phyloP scores from a whole-genome alignment of 2,797 vertebrate species.

The Pteropus rufus region DNA sequence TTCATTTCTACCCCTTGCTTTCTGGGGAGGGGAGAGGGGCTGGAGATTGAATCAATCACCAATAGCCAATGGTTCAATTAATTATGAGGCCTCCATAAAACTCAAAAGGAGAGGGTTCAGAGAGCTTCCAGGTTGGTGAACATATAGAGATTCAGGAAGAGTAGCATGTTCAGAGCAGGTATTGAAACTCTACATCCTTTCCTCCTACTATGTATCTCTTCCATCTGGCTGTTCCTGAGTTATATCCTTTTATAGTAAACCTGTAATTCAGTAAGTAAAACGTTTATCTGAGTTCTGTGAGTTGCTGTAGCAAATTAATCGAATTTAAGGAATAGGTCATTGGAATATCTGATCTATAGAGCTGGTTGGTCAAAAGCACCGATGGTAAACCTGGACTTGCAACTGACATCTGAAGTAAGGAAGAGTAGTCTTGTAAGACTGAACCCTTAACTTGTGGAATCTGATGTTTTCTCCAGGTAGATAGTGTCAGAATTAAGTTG shows the following conservation, averaged over 20 bases:
- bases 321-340: background rate
- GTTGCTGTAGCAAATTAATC: background rate
- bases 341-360: background rate
- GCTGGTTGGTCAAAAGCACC: background rate
- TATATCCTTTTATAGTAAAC: background rate
- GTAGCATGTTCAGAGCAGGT: background rate
- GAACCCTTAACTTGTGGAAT: background rate
- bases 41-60: background rate
- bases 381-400: background rate
- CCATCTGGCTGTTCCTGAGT: background rate
- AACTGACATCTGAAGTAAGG: background rate
- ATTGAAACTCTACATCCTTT: background rate
- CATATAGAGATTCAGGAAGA: background rate
- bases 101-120: background rate
- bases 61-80: background rate
- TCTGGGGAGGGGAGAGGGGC: background rate
- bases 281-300: background rate
- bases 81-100: background rate
- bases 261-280: background rate
- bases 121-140: background rate
- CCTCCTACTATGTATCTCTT: background rate
- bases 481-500: background rate
- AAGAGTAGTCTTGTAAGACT: background rate
- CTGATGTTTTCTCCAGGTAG: background rate
- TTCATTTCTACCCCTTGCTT: background rate